These are phyloP conservation scores for Brevimyrus niger DNA, from an alignment of 2,113 vertebrate species.

Conservation along the genomic window DNA sequence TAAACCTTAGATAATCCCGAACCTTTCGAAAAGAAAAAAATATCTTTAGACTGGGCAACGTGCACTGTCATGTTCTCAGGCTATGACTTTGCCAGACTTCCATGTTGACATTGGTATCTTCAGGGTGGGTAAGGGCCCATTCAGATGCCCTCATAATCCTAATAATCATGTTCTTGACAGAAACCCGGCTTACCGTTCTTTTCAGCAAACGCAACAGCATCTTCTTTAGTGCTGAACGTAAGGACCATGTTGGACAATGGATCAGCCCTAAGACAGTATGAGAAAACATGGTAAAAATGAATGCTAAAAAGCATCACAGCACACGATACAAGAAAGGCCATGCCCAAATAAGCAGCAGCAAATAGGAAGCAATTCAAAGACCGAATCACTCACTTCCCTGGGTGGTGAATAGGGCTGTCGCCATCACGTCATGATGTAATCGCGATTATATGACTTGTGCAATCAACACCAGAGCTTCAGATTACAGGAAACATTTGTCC, in stretches of 20 bases:
- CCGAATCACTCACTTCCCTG: background rate
- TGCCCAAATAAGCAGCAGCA: background rate
- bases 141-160: background rate
- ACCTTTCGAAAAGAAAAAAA: background rate
- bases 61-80: background rate
- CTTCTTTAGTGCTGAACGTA: constrained; percentile 80
- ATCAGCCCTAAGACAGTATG: constrained; percentile 67
- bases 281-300: background rate
- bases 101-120: background rate
- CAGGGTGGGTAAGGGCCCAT: background rate
- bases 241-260: constrained; percentile 90
- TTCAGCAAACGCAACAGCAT: constrained; percentile 88
- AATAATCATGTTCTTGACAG: too few species aligned
- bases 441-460: too few species aligned
- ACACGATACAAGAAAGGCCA: background rate
- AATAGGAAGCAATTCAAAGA: background rate
- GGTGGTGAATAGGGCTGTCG: background rate
- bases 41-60: background rate
- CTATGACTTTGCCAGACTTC: background rate
- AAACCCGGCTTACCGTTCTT: constrained; percentile 78
- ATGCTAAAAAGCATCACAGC: background rate
- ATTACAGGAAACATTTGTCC: too few species aligned
- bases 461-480: too few species aligned
- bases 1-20: background rate
- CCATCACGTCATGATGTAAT: too few species aligned